Evolutionary conservation across 1,140 invertebrate genomes (phyloP), one percentile per base, ranked within the genome.

Genomic region (Anthonomus grandis): DNA sequence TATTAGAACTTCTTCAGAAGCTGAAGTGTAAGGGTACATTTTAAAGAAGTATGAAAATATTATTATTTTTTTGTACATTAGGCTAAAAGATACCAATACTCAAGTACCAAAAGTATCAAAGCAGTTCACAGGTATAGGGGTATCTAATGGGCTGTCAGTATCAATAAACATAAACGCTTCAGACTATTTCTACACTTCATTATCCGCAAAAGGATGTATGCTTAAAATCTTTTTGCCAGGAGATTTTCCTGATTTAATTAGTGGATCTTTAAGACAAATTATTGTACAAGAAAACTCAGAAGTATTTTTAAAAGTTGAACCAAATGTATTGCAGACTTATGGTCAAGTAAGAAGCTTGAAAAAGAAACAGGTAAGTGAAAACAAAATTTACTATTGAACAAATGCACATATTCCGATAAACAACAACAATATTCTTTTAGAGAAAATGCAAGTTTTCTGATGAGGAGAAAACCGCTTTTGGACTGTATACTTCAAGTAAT

Each of bases 401-500:
- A n/a, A n/a, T n/a, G n/a, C 17, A 27, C 31, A 25, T 47, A 15
- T 17, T 45, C 27, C 27, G n/a, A 31, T 31, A 6, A n/a, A 38
- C 36, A 5, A 12, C 13, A 18, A 4, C 10, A 13, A 13, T 19
- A 10, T 37, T 64, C 0, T 45, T 63, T 12, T 67, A 82, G 73
- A 72, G 81, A 27, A 72, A 78, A 19, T 84, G 83, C 55, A 69
- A 78, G 2, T 83, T 83, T 56, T 49, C 68, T 1, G 68, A 79
- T 42, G 82, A 83, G 50, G 42, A 47, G 2, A 51, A 63, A 0
- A 50, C 70, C 2, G 74, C 70, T 27, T 64, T 67, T 2, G 60
- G 69, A 0, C 55, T 70, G 51, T 84, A 83, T 59, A 80, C 77
- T 13, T 81, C 78, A 59, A 82, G 79, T 59, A 73, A 81, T 34